A percentile compares a stretch with the other conserved stretches of the same genome.
Evolutionary conservation across 2,113 vertebrate species (phyloP).

Genomic region (Hyla sarda): DNA sequence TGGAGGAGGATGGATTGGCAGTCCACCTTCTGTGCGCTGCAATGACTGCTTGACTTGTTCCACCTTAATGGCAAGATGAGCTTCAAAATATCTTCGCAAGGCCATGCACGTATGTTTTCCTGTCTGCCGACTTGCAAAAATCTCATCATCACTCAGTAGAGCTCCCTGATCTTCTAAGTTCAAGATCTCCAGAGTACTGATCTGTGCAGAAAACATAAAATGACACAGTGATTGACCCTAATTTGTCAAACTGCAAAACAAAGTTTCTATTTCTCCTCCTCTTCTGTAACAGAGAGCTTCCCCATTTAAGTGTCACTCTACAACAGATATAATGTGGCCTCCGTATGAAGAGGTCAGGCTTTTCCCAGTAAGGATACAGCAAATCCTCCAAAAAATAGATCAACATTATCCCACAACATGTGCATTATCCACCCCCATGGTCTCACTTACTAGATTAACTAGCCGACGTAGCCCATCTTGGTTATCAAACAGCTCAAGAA

Average conservation of each 20-base stretch:
- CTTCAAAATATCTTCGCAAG: slow-evolving; percentile 95
- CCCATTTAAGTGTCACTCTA: too few relatives aligned
- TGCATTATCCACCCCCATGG: too few relatives aligned
- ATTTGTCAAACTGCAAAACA: too few relatives aligned
- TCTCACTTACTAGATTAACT: slow-evolving; percentile 88
- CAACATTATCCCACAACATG: neutral
- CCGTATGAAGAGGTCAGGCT: too few relatives aligned
- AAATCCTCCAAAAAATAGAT: too few relatives aligned
- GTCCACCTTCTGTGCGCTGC: slow-evolving; percentile 94
- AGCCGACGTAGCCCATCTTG: slow-evolving; percentile 95
- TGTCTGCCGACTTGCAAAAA: slow-evolving; percentile 97
- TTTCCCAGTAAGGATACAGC: too few relatives aligned
- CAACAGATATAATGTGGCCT: too few relatives aligned
- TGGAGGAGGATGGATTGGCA: slow-evolving; percentile 91
- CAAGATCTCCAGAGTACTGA: slow-evolving; percentile 96
- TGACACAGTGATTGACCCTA: neutral
- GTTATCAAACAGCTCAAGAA: slow-evolving; percentile 94
- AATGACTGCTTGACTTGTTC: slow-evolving; percentile 98
- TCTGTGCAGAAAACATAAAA: slow-evolving; percentile 73
- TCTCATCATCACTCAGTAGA: slow-evolving; percentile 94
- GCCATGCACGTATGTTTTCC: slow-evolving; percentile 99
- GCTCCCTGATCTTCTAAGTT: slow-evolving; percentile 96
- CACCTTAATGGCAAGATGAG: slow-evolving; percentile 95
- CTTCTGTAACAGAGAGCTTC: too few relatives aligned
- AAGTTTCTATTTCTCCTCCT: too few relatives aligned